Percentiles rank a stretch among this genome's conserved stretches.
phyloP scores from a whole-genome alignment of 2,888 invertebrate species.

The Nebria brevicollis region DNA sequence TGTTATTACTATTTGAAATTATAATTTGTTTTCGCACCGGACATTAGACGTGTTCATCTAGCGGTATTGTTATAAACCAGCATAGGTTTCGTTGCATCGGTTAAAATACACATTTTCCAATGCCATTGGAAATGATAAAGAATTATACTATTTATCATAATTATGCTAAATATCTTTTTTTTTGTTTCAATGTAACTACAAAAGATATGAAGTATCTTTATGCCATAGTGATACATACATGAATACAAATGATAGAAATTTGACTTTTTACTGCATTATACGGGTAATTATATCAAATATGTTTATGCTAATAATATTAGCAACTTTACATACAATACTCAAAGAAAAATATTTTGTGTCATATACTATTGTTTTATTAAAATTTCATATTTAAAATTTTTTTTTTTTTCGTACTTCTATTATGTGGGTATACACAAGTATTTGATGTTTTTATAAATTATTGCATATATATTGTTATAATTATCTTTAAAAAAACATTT shows the following conservation, averaged over 20 bases:
- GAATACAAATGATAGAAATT: not conserved
- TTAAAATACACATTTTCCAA: not conserved
- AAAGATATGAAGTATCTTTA: not conserved
- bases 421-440: not conserved
- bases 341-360: not conserved
- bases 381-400: not conserved
- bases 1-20: constrained; percentile 42
- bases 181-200: not conserved
- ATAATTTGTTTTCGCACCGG: constrained; percentile 29
- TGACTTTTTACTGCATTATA: not conserved
- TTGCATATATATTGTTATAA: too few relatives aligned
- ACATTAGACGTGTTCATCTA: not conserved
- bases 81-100: not conserved
- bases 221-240: not conserved
- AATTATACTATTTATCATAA: not conserved
- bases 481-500: too few relatives aligned
- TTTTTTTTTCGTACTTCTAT: not conserved
- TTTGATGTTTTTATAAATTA: too few relatives aligned
- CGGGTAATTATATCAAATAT: not conserved
- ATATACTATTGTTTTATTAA: not conserved
- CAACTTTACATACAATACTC: not conserved
- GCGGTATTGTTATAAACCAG: not conserved
- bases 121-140: not conserved
- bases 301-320: not conserved
- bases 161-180: not conserved